These are phyloP conservation scores for Andrena haemorrhoa DNA, from an alignment of 2,888 invertebrate species.

Conservation along the genomic window DNA sequence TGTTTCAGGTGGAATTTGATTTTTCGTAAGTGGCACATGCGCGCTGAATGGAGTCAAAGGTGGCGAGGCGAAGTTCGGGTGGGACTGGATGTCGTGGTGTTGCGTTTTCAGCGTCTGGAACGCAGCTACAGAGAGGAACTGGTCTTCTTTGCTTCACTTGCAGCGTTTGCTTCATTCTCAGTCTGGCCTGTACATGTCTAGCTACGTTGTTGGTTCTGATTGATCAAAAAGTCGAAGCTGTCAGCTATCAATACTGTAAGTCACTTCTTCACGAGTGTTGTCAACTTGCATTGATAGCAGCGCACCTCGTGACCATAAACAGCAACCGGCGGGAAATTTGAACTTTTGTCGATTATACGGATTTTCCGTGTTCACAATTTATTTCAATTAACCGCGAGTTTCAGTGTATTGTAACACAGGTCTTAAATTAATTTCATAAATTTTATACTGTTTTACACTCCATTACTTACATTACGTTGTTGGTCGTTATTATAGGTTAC, in stretches of 20 bases:
- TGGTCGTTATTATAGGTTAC: too few species aligned
- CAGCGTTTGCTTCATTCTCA: slow-evolving; percentile 76
- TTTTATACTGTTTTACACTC: too few species aligned
- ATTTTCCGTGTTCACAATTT: background rate
- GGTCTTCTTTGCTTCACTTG: slow-evolving; percentile 73
- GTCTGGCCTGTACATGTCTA: slow-evolving; percentile 76
- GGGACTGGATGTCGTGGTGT: slow-evolving; percentile 45
- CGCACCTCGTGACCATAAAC: background rate
- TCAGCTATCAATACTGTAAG: slow-evolving; percentile 54
- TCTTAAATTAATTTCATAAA: too few species aligned
- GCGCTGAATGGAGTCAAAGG: slow-evolving; percentile 42
- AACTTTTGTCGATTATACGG: background rate
- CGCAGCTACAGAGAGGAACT: slow-evolving; percentile 26
- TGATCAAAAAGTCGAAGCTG: slow-evolving; percentile 72
- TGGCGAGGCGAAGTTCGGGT: slow-evolving; percentile 33
- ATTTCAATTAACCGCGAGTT: too few species aligned
- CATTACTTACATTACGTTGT: too few species aligned
- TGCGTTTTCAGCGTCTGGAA: slow-evolving; percentile 22
- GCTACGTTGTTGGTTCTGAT: slow-evolving; percentile 74
- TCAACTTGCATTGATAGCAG: background rate
- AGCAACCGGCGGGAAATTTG: slow-evolving; percentile 20
- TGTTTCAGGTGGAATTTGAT: slow-evolving; percentile 13
- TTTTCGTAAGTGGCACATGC: slow-evolving; percentile 21
- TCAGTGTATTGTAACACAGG: too few species aligned
- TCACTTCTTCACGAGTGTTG: background rate